These are phyloP conservation scores for Drosophila rellima DNA, from an alignment of 2,888 invertebrate species.

Conservation along the genomic window DNA sequence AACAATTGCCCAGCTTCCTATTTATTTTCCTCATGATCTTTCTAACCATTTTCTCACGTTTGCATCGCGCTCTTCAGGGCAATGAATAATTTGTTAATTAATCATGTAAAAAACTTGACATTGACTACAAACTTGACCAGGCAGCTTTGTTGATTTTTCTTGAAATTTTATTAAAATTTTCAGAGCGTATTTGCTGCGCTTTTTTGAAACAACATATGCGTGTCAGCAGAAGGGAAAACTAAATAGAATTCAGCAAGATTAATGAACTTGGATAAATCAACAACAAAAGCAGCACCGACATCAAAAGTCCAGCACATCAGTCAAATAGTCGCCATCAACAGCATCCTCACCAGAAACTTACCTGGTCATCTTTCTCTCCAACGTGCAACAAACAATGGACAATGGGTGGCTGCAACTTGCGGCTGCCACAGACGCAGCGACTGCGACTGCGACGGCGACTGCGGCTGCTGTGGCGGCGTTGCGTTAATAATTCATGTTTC, in stretches of 20 bases:
- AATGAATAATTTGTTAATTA: constrained; percentile 83
- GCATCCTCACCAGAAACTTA: constrained; percentile 66
- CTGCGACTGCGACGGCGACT: background rate
- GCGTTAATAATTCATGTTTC: constrained; percentile 82
- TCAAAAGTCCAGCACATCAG: constrained; percentile 51
- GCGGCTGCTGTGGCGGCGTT: constrained; percentile 45
- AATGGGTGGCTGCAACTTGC: constrained; percentile 58
- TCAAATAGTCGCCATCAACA: constrained; percentile 43
- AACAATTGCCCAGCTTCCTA: constrained; percentile 7
- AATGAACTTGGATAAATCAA: constrained; percentile 78
- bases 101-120: constrained; percentile 64
- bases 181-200: constrained; percentile 63
- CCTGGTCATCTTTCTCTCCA: constrained; percentile 73
- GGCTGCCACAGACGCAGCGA: constrained; percentile 15
- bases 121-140: constrained; percentile 44
- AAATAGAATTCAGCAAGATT: constrained; percentile 76
- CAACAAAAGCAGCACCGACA: constrained; percentile 57
- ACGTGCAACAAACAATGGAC: constrained; percentile 59
- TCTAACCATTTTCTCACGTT: constrained; percentile 67
- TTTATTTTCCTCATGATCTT: constrained; percentile 1
- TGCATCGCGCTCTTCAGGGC: constrained; percentile 15
- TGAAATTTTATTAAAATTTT: constrained; percentile 58
- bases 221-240: constrained; percentile 30
- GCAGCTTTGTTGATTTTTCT: constrained; percentile 51
- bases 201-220: constrained; percentile 26